These are phyloP conservation scores for Parauchenoglanis ngamensis DNA, from an alignment of 2,797 vertebrate genomes.

Conservation along the genomic window DNA sequence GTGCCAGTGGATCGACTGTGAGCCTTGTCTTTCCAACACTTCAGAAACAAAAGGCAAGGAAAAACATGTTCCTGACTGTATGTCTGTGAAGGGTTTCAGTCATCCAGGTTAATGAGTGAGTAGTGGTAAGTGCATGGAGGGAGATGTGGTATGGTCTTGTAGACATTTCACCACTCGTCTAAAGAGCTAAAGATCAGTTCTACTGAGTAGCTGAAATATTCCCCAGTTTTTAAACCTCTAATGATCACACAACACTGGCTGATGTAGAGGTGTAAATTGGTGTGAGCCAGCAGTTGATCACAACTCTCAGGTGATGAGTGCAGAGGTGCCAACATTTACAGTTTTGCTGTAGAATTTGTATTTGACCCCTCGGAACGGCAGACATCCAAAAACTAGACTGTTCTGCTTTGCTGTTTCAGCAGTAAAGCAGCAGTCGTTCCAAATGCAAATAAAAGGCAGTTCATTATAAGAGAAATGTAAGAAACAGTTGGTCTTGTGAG, in stretches of 20 bases:
- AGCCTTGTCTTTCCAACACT: constrained; percentile 23
- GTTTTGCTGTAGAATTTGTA: not conserved
- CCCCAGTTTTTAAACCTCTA: not conserved
- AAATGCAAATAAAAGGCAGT: not conserved
- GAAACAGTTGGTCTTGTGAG: not conserved
- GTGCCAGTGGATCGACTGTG: constrained; percentile 44
- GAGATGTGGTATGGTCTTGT: not conserved
- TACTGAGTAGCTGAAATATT: not conserved
- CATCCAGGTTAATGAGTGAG: constrained; percentile 3
- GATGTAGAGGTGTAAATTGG: constrained; percentile 11
- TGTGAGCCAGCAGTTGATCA: constrained; percentile 8
- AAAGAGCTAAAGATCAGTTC: not conserved
- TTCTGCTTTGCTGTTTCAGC: not conserved
- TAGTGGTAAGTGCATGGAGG: not conserved
- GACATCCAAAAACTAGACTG: not conserved
- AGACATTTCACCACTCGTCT: constrained; percentile 11
- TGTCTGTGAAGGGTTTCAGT: constrained; percentile 3
- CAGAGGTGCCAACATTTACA: constrained; percentile 6
- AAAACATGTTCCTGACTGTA: constrained; percentile 27
- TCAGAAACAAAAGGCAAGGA: constrained; percentile 3
- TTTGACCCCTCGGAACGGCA: not conserved
- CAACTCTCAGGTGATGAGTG: constrained; percentile 13
- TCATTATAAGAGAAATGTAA: not conserved
- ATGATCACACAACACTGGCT: not conserved
- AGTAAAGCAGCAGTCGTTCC: not conserved